Percentiles rank a stretch among this genome's conserved stretches.
phyloP scores from a whole-genome alignment of 2,797 vertebrate genomes.

The Coluber constrictor region DNA sequence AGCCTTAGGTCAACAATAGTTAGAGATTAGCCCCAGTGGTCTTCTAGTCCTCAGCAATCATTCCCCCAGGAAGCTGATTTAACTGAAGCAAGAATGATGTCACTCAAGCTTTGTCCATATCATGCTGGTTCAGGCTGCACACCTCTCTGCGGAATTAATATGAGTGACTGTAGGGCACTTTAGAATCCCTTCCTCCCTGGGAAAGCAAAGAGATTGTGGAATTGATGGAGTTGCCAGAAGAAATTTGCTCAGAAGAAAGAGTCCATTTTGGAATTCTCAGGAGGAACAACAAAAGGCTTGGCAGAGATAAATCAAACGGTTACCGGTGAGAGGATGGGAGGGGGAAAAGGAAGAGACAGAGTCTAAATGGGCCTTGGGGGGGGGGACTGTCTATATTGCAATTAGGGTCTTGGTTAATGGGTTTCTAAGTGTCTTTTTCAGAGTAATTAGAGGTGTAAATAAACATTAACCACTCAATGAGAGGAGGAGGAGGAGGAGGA shows the following conservation, averaged over 20 bases:
- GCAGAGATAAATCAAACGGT: constrained; percentile 15
- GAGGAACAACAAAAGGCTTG: constrained; percentile 32
- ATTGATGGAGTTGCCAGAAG: constrained; percentile 54
- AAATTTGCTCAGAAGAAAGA: constrained; percentile 27
- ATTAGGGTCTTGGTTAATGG: constrained; percentile 19
- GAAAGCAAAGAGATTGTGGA: constrained; percentile 37
- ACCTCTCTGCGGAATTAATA: constrained; percentile 58
- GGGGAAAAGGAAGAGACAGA: not conserved
- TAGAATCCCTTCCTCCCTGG: constrained; percentile 49
- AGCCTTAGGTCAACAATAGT: constrained; percentile 82
- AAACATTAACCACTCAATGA: constrained; percentile 8
- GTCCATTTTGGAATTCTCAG: constrained; percentile 31
- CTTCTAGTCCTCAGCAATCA: constrained; percentile 61
- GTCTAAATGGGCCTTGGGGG: not conserved
- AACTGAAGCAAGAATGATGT: constrained; percentile 29
- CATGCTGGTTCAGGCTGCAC: constrained; percentile 67
- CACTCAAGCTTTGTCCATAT: constrained; percentile 71
- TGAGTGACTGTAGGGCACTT: constrained; percentile 41
- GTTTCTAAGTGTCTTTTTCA: constrained; percentile 49
- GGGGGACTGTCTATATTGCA: constrained; percentile 37
- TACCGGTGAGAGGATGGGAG: not conserved
- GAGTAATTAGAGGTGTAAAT: constrained; percentile 39
- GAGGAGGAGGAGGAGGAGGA: not conserved
- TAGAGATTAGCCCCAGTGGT: constrained; percentile 80
- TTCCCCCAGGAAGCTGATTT: constrained; percentile 42